phyloP scores from a whole-genome alignment of 2,113 vertebrate species.

The Syrrhaptes paradoxus region DNA sequence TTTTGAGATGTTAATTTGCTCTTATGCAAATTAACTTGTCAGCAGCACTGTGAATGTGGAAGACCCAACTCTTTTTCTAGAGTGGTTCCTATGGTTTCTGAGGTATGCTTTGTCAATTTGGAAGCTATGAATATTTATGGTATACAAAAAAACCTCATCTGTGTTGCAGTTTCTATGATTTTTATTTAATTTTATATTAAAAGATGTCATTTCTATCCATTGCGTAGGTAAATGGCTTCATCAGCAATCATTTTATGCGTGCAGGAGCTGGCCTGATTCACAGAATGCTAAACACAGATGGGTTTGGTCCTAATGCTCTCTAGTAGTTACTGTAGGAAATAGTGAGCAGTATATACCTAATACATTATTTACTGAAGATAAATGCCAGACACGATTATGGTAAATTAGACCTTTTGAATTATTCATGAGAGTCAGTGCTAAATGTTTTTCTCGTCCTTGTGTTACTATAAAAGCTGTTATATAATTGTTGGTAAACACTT shows the following conservation, averaged over 20 bases:
- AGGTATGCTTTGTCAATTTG: conserved; percentile 47
- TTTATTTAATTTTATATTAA: conserved; percentile 65
- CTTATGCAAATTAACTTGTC: conserved; percentile 68
- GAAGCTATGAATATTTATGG: conserved; percentile 71
- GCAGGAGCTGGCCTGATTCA: conserved; percentile 54
- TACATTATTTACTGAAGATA: conserved; percentile 72
- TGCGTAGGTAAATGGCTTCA: conserved; percentile 61
- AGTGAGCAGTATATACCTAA: conserved; percentile 40
- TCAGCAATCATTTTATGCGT: conserved; percentile 60
- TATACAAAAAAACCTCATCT: conserved; percentile 17
- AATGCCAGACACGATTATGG: conserved; percentile 68
- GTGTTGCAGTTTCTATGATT: conserved; percentile 45
- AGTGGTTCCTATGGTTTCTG: conserved; percentile 67
- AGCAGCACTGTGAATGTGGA: conserved; percentile 30
- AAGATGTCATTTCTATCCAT: conserved; percentile 23
- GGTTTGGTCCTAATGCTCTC: conserved; percentile 48
- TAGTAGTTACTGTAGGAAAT: conserved; percentile 48
- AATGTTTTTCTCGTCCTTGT: conserved; percentile 58
- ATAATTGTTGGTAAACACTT: conserved; percentile 70
- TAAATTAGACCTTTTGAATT: conserved; percentile 72
- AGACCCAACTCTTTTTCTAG: conserved; percentile 48
- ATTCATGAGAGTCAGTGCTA: conserved; percentile 68
- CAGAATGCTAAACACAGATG: conserved; percentile 58
- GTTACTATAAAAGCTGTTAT: conserved; percentile 66
- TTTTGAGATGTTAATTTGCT: conserved; percentile 73